Percentiles rank a stretch among this genome's conserved stretches.
phyloP scores from a whole-genome alignment of 2,888 invertebrate species.

The Pollenia griseotomentosa region DNA sequence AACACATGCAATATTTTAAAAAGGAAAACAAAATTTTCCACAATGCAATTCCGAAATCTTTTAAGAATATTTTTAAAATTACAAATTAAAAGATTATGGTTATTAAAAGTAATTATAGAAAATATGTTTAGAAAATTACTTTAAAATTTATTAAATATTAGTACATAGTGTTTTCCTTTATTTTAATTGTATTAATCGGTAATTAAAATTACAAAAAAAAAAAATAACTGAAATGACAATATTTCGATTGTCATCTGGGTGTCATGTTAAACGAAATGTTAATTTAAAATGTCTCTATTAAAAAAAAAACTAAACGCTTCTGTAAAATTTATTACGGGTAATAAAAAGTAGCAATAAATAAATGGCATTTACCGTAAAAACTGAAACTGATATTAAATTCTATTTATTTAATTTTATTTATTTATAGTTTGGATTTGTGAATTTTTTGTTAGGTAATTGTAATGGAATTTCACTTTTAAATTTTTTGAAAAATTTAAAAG shows the following conservation, averaged over 20 bases:
- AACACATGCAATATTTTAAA: conserved; percentile 31
- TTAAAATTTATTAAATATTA: background rate
- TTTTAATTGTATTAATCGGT: too few relatives aligned
- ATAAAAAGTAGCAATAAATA: too few relatives aligned
- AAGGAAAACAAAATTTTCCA: background rate
- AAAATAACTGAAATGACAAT: conserved; percentile 11
- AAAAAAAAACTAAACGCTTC: background rate
- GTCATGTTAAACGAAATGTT: conserved; percentile 2
- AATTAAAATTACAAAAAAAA: background rate
- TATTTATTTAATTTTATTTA: conserved; percentile 9
- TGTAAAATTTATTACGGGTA: background rate
- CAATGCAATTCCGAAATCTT: background rate
- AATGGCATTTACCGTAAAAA: background rate
- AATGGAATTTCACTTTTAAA: background rate
- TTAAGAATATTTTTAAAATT: background rate
- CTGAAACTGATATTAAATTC: background rate
- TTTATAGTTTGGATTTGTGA: background rate
- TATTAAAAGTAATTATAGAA: conserved; percentile 1
- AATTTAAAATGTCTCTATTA: background rate
- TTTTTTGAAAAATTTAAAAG: background rate
- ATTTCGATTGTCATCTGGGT: conserved; percentile 16
- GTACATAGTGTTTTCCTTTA: too few relatives aligned
- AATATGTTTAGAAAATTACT: background rate
- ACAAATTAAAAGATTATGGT: background rate
- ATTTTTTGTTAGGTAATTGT: background rate